A percentile compares a stretch with the other conserved stretches of the same genome.
Conservation (phyloP, 2,113 vertebrate species). For the Macrotis lagotis region DNA sequence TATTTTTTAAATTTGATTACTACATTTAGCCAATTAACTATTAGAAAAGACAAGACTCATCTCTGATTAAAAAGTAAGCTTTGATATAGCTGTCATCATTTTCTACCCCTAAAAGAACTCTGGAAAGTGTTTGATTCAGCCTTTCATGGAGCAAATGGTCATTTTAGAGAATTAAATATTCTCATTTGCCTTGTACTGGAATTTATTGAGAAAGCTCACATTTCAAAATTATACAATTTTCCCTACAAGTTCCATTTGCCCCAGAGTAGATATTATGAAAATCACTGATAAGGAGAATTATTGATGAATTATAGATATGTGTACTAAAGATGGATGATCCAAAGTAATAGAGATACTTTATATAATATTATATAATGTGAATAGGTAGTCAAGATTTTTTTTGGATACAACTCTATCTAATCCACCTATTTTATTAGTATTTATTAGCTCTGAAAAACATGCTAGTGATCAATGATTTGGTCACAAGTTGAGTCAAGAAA, state of each 20-base stretch:
- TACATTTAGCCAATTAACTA: neutral
- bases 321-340: constrained; percentile 5
- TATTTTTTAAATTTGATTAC: neutral
- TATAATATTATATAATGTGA: neutral
- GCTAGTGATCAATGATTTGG: neutral
- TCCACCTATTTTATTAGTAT: constrained; percentile 15
- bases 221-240: constrained; percentile 21
- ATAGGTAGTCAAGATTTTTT: neutral
- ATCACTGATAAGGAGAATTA: neutral
- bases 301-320: neutral
- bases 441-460: constrained; percentile 26
- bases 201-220: constrained; percentile 24
- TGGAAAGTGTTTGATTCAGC: neutral
- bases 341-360: constrained; percentile 11
- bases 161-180: constrained; percentile 10
- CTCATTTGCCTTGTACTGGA: neutral
- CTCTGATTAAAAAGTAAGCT: neutral
- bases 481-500: neutral
- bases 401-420: constrained; percentile 12
- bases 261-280: neutral
- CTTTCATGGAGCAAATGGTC: neutral
- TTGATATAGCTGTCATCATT: neutral
- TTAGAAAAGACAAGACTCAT: neutral
- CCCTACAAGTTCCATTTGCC: neutral
- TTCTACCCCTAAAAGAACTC: neutral